Evolutionary conservation across 2,888 invertebrate species (phyloP).

Genomic region (Phytoseiulus persimilis): DNA sequence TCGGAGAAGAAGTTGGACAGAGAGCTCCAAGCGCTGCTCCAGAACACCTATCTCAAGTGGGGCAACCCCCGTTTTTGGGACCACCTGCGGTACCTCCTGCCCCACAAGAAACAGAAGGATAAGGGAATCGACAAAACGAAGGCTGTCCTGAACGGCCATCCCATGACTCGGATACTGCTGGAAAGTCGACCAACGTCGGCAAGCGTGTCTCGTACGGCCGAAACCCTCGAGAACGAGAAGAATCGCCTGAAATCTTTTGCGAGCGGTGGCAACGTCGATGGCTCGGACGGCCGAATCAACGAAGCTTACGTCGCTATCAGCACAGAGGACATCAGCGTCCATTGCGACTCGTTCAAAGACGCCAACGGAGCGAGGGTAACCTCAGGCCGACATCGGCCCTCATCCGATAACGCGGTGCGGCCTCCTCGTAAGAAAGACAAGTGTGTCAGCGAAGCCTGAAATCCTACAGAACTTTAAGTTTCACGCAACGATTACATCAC

Average conservation of each 20-base stretch:
- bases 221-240: constrained; percentile 1
- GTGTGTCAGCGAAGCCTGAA: not conserved
- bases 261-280: not conserved
- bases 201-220: not conserved
- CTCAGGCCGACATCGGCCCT: not conserved
- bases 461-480: not conserved
- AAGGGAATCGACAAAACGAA: constrained; percentile 14
- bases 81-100: constrained; percentile 46
- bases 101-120: constrained; percentile 40
- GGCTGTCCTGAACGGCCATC: not conserved
- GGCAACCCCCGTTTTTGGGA: constrained; percentile 47
- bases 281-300: not conserved
- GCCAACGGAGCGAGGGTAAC: not conserved
- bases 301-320: not conserved
- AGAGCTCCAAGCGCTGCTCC: constrained; percentile 46
- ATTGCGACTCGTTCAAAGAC: constrained; percentile 10
- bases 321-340: constrained; percentile 20
- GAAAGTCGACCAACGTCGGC: not conserved
- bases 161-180: not conserved
- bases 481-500: not conserved
- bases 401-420: not conserved
- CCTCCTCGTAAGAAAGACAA: not conserved
- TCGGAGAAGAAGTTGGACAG: constrained; percentile 45
- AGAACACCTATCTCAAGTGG: constrained; percentile 47
- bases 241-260: not conserved